Base-by-base conservation (phyloP, 2,113 vertebrate genomes). In the Pao palembangensis region DNA sequence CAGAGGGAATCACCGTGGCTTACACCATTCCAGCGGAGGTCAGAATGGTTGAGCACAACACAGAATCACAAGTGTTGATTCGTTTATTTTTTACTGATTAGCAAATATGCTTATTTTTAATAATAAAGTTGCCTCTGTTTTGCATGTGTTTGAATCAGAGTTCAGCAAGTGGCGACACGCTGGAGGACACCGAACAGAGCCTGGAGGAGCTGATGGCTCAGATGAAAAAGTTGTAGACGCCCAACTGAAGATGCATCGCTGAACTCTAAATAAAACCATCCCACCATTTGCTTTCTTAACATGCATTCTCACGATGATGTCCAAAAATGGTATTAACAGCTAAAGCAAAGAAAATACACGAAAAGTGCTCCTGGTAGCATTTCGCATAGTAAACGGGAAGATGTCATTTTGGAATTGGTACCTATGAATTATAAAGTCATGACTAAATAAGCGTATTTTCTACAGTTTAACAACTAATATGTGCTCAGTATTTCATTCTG, bases 161-260 rank as follows among this genome's bases (percentile, higher is more conserved):
- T 15, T 18, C 60, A 51, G 8, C 19, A 18, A 38, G 62, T 17
- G 93, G 87, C 2, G 91, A 91, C 15, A 83, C 81, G 0, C 91
- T 95, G 51, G 85, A 85, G 25, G 95, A 97, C 18, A 92, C 93
- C 0, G 92, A 94, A 12, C 92, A 94, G 86, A 99, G 94, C 83
- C 85, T 99, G 53, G 95, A 97, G 69, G 96, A 99, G 51, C 89
- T 99, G 70, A 97, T 98, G 94, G 93, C 95, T 77, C 94, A 92
- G 72, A 98, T 99, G 95, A 94, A 85, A 83, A 94, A 91, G 53
- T 82, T 99, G 78, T 98, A 96, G 57, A 20, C 61, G 61, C n/a
- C 16, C 43, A 49, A 42, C 19, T 51, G 41, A 61, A 53, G 41
- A 48, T 14, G 6, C 7, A 20, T 58, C 28, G 68, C 50, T 65